Evolutionary conservation across 2,797 vertebrate species (phyloP), one percentile per base, ranked within the genome.

Genomic region (Psittacula derbiana): DNA sequence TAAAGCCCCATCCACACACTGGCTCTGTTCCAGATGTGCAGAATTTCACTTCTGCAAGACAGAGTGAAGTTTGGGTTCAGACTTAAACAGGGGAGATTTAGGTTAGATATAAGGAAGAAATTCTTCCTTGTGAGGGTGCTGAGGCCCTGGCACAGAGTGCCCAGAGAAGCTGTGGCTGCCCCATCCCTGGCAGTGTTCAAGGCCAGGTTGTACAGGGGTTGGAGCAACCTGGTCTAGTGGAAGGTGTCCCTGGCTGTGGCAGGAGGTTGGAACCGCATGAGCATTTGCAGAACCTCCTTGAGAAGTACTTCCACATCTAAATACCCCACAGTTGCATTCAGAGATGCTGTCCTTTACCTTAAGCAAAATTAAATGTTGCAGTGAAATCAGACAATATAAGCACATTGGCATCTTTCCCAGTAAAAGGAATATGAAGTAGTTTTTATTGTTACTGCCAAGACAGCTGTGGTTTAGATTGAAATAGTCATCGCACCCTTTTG

Each of bases 261-360:
- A 58, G 33, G 57, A 15, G 7, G 15, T 16, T 7, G 16, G 33
- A 58, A 25, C 57, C 36, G 57, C 3, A 23, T 58, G 10, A 58
- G 33, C n/a, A 81, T 82, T 97, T 96, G 93, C 90, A 97, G 95
- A 95, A 95, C 92, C 95, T 97, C 87, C 81, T 93, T 80, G 82
- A 57, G 28, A 86, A 84, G 87, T 88, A 76, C 89, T 96, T 97
- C 87, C 71, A 69, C 89, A 79, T 91, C 97, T 97, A 94, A 96
- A 95, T 95, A 95, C 78, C 50, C 55, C 66, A 58, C 58, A 80
- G 91, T 43, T 86, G 69, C 71, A 93, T 55, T 92, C 55, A 88
- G 91, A 91, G 88, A 83, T 74, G 44, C 62, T 94, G 95, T 93
- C 83, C 88, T 94, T 93, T 94, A 95, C 84, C 96, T 95, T 93